phyloP scores from a whole-genome alignment of 2,797 vertebrate genomes.

The Galaxias olidus region DNA sequence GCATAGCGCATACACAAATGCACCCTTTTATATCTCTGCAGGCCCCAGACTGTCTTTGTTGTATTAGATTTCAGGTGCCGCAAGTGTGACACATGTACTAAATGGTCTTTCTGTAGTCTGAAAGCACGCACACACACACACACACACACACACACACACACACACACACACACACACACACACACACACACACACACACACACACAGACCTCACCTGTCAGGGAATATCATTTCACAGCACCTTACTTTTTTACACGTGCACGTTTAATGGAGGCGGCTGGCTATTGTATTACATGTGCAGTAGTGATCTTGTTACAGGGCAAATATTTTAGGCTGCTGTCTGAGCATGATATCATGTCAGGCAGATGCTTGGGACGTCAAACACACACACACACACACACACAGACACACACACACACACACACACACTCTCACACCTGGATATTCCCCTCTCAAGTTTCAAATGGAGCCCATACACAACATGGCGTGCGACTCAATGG shows the following conservation, averaged over 20 bases:
- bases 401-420: constrained; percentile 6
- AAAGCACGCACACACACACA: constrained; percentile 10
- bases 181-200: constrained; percentile 7
- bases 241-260: background rate
- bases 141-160: background rate
- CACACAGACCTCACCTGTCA: background rate
- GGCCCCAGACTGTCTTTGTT: background rate
- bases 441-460: constrained; percentile 19
- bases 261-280: background rate
- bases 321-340: background rate
- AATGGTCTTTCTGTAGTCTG: background rate
- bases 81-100: constrained; percentile 6
- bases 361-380: constrained; percentile 9
- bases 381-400: constrained; percentile 7
- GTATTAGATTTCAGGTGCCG: constrained; percentile 5
- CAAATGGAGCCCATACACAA: constrained; percentile 19
- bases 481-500: background rate
- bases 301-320: constrained; percentile 2
- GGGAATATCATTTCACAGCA: background rate
- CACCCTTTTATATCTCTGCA: background rate
- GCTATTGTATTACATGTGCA: background rate
- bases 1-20: background rate
- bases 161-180: constrained; percentile 10
- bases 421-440: constrained; percentile 17
- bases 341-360: constrained; percentile 1